phyloP scores from a whole-genome alignment of 2,797 vertebrate species.

The Pagetopsis macropterus region DNA sequence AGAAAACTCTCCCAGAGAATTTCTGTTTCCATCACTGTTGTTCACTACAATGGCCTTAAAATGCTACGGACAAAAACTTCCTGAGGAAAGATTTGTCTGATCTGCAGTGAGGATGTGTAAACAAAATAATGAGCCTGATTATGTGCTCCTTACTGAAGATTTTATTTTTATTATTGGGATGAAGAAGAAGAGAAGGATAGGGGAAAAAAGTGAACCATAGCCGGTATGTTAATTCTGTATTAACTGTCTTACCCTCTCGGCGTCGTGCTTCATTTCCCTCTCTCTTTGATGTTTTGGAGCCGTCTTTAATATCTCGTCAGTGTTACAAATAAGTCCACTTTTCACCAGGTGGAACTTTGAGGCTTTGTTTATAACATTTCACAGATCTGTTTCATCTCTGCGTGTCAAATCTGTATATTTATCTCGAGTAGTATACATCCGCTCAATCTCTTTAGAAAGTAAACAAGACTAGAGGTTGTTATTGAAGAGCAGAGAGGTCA shows the following conservation, averaged over 20 bases:
- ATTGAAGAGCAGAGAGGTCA: constrained; percentile 13
- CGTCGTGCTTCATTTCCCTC: background rate
- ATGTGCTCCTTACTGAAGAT: background rate
- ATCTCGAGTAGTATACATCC: background rate
- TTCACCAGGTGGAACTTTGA: constrained; percentile 31
- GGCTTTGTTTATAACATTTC: constrained; percentile 14
- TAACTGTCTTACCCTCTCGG: background rate
- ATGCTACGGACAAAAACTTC: background rate
- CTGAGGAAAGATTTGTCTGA: background rate
- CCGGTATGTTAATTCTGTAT: constrained; percentile 8
- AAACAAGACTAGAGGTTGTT: background rate
- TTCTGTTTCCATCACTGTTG: too few relatives aligned
- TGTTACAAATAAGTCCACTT: constrained; percentile 12
- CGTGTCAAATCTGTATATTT: background rate
- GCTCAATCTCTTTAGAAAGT: constrained; percentile 1
- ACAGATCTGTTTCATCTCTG: constrained; percentile 22
- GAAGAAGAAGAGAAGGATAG: background rate
- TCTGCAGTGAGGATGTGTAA: constrained; percentile 15
- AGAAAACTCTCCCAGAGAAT: too few relatives aligned
- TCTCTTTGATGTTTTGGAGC: constrained; percentile 23
- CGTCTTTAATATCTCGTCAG: constrained; percentile 22
- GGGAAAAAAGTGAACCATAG: constrained; percentile 4
- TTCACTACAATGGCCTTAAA: too few relatives aligned
- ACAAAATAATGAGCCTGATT: constrained; percentile 12
- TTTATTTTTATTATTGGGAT: background rate